Evolutionary conservation across 2,113 vertebrate species (phyloP).

Genomic region (Mastomys coucha): DNA sequence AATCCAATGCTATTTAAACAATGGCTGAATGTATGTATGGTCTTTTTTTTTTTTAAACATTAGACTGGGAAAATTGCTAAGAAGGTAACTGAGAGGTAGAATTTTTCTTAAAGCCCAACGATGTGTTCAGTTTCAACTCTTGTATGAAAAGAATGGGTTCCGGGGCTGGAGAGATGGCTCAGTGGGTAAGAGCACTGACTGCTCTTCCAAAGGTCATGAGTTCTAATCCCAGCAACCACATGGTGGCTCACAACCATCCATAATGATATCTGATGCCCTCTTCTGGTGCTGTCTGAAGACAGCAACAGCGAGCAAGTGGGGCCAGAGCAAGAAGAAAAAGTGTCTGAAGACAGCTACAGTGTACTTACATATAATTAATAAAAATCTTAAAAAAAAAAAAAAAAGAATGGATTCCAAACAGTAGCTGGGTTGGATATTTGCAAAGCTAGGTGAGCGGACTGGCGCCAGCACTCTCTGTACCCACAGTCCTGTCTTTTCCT

Average conservation of each 20-base stretch:
- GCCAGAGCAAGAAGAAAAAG: too few relatives aligned
- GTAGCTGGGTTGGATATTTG: background rate
- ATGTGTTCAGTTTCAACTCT: background rate
- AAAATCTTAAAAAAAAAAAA: too few relatives aligned
- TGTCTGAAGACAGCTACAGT: too few relatives aligned
- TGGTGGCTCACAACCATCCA: too few relatives aligned
- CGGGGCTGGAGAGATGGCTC: too few relatives aligned
- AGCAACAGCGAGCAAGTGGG: too few relatives aligned
- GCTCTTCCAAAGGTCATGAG: too few relatives aligned
- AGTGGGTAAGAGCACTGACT: too few relatives aligned
- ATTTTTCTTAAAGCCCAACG: background rate
- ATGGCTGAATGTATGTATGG: background rate
- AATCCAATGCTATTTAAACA: background rate
- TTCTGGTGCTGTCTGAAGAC: too few relatives aligned
- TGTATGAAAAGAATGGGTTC: background rate
- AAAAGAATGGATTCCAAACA: background rate
- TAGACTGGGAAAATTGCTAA: background rate
- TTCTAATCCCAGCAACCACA: too few relatives aligned
- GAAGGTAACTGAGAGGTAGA: background rate
- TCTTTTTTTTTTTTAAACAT: background rate
- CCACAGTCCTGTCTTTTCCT: background rate
- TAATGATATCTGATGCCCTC: too few relatives aligned
- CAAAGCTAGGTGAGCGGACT: background rate
- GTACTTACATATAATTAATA: too few relatives aligned
- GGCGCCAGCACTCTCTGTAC: background rate